Evolutionary conservation across 2,113 vertebrate genomes (phyloP).

Genomic region (Coreoperca whiteheadi): DNA sequence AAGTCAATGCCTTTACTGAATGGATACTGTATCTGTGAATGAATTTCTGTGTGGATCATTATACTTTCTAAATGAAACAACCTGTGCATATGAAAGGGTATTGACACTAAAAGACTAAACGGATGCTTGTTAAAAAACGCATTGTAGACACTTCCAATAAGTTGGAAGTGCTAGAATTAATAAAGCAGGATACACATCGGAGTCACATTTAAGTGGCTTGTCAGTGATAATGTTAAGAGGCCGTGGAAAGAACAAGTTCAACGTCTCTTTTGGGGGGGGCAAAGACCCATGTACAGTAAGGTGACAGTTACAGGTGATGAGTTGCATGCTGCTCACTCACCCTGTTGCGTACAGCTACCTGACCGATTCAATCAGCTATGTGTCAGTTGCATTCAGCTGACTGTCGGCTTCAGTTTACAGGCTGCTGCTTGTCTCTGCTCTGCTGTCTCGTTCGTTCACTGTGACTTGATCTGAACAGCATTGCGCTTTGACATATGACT

Average conservation of each 20-base stretch:
- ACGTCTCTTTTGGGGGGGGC: neutral
- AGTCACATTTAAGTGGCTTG: neutral
- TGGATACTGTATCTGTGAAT: neutral
- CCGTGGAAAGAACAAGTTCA: neutral
- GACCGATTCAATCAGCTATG: slow-evolving; percentile 3
- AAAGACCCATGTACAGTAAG: neutral
- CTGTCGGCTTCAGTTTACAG: slow-evolving; percentile 15
- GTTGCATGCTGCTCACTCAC: neutral
- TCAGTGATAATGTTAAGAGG: neutral
- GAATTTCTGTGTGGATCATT: neutral
- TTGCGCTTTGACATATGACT: slow-evolving; percentile 29
- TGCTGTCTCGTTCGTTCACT: neutral
- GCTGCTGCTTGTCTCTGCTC: slow-evolving; percentile 10
- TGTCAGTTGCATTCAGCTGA: slow-evolving; percentile 16
- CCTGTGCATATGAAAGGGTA: neutral
- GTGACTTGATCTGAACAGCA: neutral
- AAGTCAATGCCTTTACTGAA: neutral
- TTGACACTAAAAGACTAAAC: slow-evolving; percentile 5
- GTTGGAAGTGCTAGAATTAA: neutral
- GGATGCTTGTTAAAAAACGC: neutral
- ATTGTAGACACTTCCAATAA: neutral
- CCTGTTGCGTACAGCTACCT: neutral
- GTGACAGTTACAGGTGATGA: neutral
- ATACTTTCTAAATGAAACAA: slow-evolving; percentile 2
- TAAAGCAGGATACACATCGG: neutral